Base-by-base conservation (phyloP, 2,113 vertebrate species). In the Campylomormyrus numenius region DNA sequence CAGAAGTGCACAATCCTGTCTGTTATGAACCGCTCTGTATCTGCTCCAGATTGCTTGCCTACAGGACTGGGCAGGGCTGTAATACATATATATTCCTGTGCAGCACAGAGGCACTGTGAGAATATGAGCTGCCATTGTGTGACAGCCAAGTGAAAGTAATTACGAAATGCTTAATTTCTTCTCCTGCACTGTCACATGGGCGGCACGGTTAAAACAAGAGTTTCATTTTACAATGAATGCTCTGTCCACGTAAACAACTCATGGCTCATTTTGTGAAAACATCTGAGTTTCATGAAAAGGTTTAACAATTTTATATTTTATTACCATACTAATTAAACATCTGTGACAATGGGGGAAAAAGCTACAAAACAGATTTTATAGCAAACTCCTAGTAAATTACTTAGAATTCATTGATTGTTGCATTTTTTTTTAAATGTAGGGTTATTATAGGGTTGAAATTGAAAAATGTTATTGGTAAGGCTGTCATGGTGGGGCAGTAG, bases 161-260 rank as follows among this genome's bases (percentile, higher is more conserved):
- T 92, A 92, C 89, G 66, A 66, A 88, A 86, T 62, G 91, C 91
- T 92, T 91, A 53, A 92, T 89, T 92, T 92, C 92, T 88, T 86
- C 90, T 87, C 77, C 35, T 91, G 90, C 85, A 49, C n/a, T n/a
- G n/a, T n/a, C n/a, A n/a, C 89, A 91, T 90, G 88, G 90, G 58
- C 58, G 87, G 90, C 89, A 89, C 91, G 91, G 92, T 92, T 92
- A 92, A 94, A 92, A 91, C 91, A 91, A 88, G 91, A 92, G 91
- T 62, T 83, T 83, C 45, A 58, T 90, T 83, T 89, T 62, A 77
- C 17, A 83, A 74, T 70, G 5, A 19, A 77, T 6, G 5, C 13
- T 7, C 7, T 77, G 31, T 77, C 11, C 15, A 2, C 0, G 5
- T 50, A 45, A 85, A 50, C 24, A 49, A 48, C 4, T 49, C 6